These are phyloP conservation scores for Macrotus californicus DNA, from an alignment of 2,113 vertebrate species.

Conservation along the genomic window DNA sequence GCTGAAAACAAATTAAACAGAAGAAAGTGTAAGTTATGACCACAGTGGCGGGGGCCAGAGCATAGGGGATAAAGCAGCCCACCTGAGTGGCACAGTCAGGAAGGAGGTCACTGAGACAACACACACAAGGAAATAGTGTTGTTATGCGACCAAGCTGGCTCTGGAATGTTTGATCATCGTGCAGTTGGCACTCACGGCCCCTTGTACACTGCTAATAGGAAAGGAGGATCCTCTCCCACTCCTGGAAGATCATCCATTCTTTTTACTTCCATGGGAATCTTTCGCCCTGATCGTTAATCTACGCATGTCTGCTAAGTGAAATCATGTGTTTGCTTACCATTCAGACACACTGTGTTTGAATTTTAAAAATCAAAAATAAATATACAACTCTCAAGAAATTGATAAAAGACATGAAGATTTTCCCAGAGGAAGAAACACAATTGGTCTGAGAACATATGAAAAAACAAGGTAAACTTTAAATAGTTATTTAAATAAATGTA, in stretches of 20 bases:
- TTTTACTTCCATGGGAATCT: not conserved
- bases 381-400: not conserved
- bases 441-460: not conserved
- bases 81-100: not conserved
- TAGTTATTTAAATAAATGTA: not conserved
- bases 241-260: accelerated
- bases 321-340: not conserved
- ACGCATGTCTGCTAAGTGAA: not conserved
- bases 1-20: not conserved
- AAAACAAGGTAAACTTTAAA: not conserved
- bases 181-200: no score
- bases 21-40: not conserved
- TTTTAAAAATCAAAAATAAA: not conserved
- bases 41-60: not conserved
- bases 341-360: not conserved
- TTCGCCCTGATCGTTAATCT: not conserved
- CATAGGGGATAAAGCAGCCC: not conserved
- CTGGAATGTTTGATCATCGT: not conserved
- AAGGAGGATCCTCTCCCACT: not conserved
- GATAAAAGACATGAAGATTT: not conserved
- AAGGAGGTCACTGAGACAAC: not conserved
- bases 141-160: not conserved
- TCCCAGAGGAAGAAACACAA: not conserved
- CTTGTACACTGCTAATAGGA: not conserved
- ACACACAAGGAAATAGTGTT: not conserved